Conservation (phyloP, 2,888 invertebrate genomes). For the Chymomyza amoena region DNA sequence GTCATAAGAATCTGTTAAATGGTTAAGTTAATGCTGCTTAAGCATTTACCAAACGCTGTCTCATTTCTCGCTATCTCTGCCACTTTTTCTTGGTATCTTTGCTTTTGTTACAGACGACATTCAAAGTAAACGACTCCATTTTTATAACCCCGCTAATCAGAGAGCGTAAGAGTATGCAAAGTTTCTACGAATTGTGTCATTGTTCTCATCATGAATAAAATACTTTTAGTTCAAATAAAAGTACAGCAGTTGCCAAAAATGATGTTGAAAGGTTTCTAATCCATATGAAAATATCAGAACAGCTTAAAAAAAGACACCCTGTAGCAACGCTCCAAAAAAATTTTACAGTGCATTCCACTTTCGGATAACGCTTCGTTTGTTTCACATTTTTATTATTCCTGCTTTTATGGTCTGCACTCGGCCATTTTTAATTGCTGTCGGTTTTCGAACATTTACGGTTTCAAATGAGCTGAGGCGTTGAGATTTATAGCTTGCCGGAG, state of each 20-base stretch:
- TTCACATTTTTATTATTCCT: conserved; percentile 33
- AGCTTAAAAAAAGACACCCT: too few relatives aligned
- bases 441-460: conserved; percentile 66
- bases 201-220: too few relatives aligned
- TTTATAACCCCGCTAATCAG: neutral
- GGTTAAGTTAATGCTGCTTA: conserved; percentile 19
- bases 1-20: conserved; percentile 41
- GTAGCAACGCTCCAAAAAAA: too few relatives aligned
- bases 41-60: conserved; percentile 13
- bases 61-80: neutral
- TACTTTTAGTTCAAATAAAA: too few relatives aligned
- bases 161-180: too few relatives aligned
- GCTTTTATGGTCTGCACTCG: conserved; percentile 32
- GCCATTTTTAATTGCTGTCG: conserved; percentile 66
- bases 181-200: too few relatives aligned
- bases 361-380: neutral
- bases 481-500: conserved; percentile 51
- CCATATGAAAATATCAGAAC: too few relatives aligned
- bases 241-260: too few relatives aligned
- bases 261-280: too few relatives aligned
- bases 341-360: neutral
- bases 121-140: neutral
- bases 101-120: neutral
- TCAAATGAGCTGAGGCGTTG: conserved; percentile 64
- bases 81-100: neutral